Evolutionary conservation across 2,888 invertebrate species (phyloP), one percentile per base, ranked within the genome.

Genomic region (Aspidiotus rigidus): DNA sequence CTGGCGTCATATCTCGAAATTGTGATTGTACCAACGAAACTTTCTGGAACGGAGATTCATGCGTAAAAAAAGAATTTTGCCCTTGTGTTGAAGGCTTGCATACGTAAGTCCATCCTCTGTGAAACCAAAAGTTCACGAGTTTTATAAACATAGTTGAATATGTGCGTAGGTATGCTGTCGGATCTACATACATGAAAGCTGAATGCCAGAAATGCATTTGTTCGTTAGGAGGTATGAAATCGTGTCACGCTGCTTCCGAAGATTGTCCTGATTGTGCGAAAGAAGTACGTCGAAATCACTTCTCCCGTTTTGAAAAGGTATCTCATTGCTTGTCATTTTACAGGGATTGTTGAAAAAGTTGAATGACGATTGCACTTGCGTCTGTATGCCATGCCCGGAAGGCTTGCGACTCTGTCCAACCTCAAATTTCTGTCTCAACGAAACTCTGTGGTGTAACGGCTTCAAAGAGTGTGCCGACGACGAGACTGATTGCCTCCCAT

Each of bases 401-500:
- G 83, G 82, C 17, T 84, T 85, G 15, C 81, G 80, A 57, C 79
- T 88, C 39, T 93, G 92, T 74, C 86, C 86, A 1, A 87, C 88
- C 0, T 87, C 86, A 76, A 85, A 86, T 71, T 80, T 85, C 64
- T 92, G 92, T 75, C 82, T 92, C 15, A 81, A 85, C 0, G 81
- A 83, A 54, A 79, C 82, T 0, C 79, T 82, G 11, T 92, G 92
- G 91, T 93, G 93, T 76, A 86, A 93, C 76, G 90, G 90, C 0
- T 79, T 89, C 0, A 82, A 84, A 72, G 87, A 93, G 77, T 93
- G 93, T 74, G 85, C 88, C 0, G 91, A 92, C 75, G 93, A 93
- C 77, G 93, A 93, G 78, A 77, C 79, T 3, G 79, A 84, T 70
- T 93, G 92, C 44, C 3, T 40, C 15, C 56, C 15, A 55, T 8